Evolutionary conservation across 2,888 invertebrate genomes (phyloP), one percentile per base, ranked within the genome.

Genomic region (Idaea aversata): DNA sequence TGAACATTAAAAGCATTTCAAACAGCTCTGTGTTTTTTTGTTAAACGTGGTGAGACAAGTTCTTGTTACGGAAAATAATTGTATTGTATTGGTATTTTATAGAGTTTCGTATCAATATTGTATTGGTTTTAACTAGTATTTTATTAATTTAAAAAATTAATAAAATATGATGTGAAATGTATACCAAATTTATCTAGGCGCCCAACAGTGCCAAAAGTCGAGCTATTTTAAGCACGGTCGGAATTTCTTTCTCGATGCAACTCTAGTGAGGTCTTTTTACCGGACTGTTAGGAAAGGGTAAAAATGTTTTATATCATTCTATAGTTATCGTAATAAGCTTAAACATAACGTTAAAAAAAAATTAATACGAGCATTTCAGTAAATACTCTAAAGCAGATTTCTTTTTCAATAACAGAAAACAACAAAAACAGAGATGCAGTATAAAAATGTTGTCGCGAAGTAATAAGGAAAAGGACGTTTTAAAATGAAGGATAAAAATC

Each of bases 401-500:
- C 47, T 13, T 47, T 47, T 13, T 10, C 47, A 47, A 47, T 47
- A 47, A 47, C 13, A 47, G 13, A 7, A 47, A 47, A 47, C 5
- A 47, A 47, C 7, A 7, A 47, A 47, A 47, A 47, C 47, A 47
- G 13, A 47, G 47, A 47, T 47, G 47, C 47, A 47, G 13, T 47
- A 47, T 47, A 47, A 47, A 47, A 47, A 5, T 34, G 59, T 16
- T 59, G 59, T 59, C 47, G 13, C 47, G 47, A 59, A 69, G 69
- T 78, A 77, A 77, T 79, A 81, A 79, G 75, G 72, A 77, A 74
- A 75, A 67, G 63, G 75, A 68, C 66, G 64, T 67, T 73, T 73
- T 74, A 78, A 81, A 81, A 79, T 74, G 74, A 72, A 74, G 74
- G 76, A 75, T 70, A 72, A 75, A 78, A 75, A 77, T 72, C 71